These are phyloP conservation scores for Octopus sinensis DNA, from an alignment of 1,140 invertebrate species.

Conservation along the genomic window DNA sequence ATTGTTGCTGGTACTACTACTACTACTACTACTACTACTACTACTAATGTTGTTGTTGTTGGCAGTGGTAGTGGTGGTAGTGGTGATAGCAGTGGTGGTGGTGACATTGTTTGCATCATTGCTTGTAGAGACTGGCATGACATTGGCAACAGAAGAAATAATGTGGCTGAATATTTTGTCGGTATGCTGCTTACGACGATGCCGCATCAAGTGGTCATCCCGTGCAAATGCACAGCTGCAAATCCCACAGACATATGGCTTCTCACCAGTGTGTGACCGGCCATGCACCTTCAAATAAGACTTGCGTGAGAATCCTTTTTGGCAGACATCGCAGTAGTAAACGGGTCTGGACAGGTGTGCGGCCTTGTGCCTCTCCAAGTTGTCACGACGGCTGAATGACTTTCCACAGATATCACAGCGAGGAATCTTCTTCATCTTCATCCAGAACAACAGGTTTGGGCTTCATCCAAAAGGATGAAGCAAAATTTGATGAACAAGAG, in stretches of 20 bases:
- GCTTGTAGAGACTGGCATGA: too few relatives aligned
- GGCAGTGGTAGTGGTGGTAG: too few relatives aligned
- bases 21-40: too few relatives aligned
- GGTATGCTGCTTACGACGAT: not conserved
- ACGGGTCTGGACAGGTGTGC: not conserved
- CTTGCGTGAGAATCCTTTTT: constrained; percentile 22
- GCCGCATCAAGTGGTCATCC: not conserved
- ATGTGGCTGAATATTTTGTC: not conserved
- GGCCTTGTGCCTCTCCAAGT: not conserved
- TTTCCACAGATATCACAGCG: not conserved
- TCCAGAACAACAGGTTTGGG: too few relatives aligned
- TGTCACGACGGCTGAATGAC: not conserved
- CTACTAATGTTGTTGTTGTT: too few relatives aligned
- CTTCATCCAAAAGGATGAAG: too few relatives aligned
- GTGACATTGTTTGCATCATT: not conserved
- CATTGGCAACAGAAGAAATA: too few relatives aligned
- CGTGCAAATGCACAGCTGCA: constrained; percentile 14
- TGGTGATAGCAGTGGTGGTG: not conserved
- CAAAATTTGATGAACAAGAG: too few relatives aligned
- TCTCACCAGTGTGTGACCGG: constrained; percentile 35
- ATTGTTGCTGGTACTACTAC: too few relatives aligned
- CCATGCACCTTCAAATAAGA: constrained; percentile 29
- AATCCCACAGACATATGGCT: constrained; percentile 24
- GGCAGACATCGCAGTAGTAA: constrained; percentile 16
- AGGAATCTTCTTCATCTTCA: constrained; percentile 9